phyloP scores from a whole-genome alignment of 2,113 vertebrate genomes.

The Tragelaphus strepsiceros region DNA sequence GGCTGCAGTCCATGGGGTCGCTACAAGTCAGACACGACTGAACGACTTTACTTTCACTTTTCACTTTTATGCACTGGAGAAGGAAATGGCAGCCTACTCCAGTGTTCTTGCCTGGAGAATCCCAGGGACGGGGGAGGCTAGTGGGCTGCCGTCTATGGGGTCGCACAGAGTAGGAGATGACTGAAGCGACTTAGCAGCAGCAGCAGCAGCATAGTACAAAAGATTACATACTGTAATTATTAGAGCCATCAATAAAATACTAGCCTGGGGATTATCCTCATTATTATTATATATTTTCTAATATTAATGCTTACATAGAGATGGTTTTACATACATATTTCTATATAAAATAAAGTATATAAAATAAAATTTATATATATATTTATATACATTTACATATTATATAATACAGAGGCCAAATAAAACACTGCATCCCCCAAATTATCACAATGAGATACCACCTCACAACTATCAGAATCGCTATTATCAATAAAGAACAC shows the following conservation, averaged over 20 bases:
- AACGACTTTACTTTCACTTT: no score
- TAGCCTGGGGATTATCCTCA: not conserved
- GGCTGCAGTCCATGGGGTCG: no score
- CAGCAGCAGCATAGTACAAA: not conserved
- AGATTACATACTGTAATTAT: not conserved
- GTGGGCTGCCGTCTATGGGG: no score
- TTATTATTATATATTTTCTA: constrained; percentile 23
- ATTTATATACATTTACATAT: not conserved
- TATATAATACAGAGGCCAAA: not conserved
- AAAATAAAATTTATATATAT: not conserved
- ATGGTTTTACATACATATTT: not conserved
- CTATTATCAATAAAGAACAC: not conserved
- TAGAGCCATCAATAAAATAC: not conserved
- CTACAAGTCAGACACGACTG: no score
- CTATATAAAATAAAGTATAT: not conserved
- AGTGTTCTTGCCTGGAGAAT: no score
- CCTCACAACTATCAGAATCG: not conserved
- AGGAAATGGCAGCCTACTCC: no score
- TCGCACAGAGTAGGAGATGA: fast-evolving
- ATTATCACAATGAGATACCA: not conserved
- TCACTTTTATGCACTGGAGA: no score
- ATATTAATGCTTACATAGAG: constrained; percentile 14
- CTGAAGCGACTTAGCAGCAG: no score
- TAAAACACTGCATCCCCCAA: not conserved
- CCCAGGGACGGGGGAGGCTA: no score